Evolutionary conservation across 2,888 invertebrate genomes (phyloP).

Genomic region (Trichogramma dendrolimi): DNA sequence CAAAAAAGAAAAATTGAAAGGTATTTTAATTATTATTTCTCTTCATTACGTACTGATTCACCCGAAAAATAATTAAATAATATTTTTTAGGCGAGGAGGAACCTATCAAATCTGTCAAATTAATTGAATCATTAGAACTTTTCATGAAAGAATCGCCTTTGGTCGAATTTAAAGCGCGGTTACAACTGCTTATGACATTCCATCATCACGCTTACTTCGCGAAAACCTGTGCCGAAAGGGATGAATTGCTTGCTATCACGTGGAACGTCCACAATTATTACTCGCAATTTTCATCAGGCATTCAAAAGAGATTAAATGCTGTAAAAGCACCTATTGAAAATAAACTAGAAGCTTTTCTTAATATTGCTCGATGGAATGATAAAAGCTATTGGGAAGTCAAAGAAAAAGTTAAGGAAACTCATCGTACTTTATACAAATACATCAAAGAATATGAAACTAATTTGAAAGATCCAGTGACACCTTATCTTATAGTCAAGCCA

Average conservation of each 20-base stretch:
- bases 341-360: constrained; percentile 87
- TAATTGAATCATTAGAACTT: constrained; percentile 65
- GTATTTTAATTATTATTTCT: background rate
- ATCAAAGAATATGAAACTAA: constrained; percentile 77
- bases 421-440: constrained; percentile 80
- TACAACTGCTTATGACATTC: constrained; percentile 74
- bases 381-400: constrained; percentile 91
- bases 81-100: constrained; percentile 31
- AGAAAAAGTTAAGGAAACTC: constrained; percentile 82
- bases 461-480: constrained; percentile 41
- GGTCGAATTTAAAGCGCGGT: constrained; percentile 76
- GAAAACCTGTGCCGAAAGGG: constrained; percentile 45
- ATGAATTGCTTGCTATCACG: constrained; percentile 63
- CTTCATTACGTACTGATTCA: background rate
- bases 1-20: constrained; percentile 16
- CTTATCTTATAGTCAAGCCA: constrained; percentile 47
- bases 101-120: constrained; percentile 42
- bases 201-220: constrained; percentile 73
- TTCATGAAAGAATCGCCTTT: constrained; percentile 81
- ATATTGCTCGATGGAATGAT: constrained; percentile 93
- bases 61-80: background rate
- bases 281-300: constrained; percentile 67
- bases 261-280: constrained; percentile 85
- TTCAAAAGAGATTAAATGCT: constrained; percentile 63
- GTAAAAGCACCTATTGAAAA: constrained; percentile 82